phyloP scores from a whole-genome alignment of 2,888 invertebrate genomes.

The Melitaea athalia region DNA sequence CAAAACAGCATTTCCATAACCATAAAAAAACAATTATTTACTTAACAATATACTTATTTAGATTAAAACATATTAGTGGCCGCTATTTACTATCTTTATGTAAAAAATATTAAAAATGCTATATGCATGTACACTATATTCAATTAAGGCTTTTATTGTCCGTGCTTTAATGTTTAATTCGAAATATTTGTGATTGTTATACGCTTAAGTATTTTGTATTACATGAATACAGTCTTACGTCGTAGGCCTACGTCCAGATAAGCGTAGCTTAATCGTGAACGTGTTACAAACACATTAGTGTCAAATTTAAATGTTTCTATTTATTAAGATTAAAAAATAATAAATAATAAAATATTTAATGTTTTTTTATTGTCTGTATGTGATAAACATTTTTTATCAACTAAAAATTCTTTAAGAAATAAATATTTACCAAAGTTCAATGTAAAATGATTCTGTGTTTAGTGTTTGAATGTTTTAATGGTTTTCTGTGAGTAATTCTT shows the following conservation, averaged over 20 bases:
- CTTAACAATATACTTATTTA: not conserved
- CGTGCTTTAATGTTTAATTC: conserved; percentile 35
- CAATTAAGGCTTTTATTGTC: conserved; percentile 20
- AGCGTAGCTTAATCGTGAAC: conserved; percentile 55
- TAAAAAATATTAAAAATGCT: not conserved
- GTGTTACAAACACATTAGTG: conserved; percentile 46
- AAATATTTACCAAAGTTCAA: conserved; percentile 21
- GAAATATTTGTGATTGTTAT: conserved; percentile 59
- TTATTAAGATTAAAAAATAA: conserved; percentile 35
- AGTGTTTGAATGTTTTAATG: not conserved
- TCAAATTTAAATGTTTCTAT: conserved; percentile 48
- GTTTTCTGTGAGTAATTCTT: not conserved
- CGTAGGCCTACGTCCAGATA: conserved; percentile 42
- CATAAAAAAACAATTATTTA: not conserved
- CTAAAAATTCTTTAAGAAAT: conserved; percentile 47
- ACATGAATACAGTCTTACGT: conserved; percentile 24
- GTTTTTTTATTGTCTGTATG: conserved; percentile 50
- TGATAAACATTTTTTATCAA: conserved; percentile 51
- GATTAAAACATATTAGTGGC: conserved; percentile 6
- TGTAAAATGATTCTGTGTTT: conserved; percentile 6
- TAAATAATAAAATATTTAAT: conserved; percentile 27
- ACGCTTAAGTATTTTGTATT: conserved; percentile 52
- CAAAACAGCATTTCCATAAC: not conserved
- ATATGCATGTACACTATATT: not conserved
- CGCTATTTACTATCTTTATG: conserved; percentile 11